Conservation (phyloP, 2,888 invertebrate genomes). For the Exephanes ischioxanthus region DNA sequence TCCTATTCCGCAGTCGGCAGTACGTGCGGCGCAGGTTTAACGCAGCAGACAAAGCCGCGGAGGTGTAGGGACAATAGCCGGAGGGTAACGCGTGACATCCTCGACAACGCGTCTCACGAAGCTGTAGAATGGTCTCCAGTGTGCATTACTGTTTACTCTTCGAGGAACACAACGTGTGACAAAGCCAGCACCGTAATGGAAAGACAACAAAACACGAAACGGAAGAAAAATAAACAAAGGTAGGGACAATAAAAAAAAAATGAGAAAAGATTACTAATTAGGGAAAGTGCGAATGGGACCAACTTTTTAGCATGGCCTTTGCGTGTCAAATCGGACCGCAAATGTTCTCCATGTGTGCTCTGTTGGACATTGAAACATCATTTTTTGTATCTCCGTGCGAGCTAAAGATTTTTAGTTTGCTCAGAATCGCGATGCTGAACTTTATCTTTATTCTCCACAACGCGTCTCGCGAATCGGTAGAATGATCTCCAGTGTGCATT, state of each 20-base stretch:
- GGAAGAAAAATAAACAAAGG: neutral
- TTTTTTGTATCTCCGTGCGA: too few species aligned
- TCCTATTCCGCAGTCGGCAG: slow-evolving; percentile 2
- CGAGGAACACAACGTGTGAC: neutral
- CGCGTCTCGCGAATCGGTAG: neutral
- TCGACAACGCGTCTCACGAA: neutral
- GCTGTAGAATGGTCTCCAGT: neutral
- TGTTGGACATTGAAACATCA: too few species aligned
- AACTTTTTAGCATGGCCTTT: neutral
- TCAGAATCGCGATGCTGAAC: neutral
- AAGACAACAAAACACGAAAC: neutral
- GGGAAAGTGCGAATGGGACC: neutral
- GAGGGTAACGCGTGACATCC: slow-evolving; percentile 14
- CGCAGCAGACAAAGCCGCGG: slow-evolving; percentile 15
- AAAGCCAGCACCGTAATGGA: neutral
- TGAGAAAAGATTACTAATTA: neutral
- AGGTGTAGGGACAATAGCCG: neutral
- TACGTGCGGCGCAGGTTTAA: slow-evolving; percentile 6
- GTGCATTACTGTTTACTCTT: neutral
- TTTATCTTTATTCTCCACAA: too few species aligned
- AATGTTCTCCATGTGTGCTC: too few species aligned
- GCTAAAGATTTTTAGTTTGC: neutral
- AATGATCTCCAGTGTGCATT: neutral
- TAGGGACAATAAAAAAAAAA: neutral
- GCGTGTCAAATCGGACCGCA: too few species aligned